phyloP scores from a whole-genome alignment of 1,140 invertebrate species.

The Ptiloglossa arizonensis region DNA sequence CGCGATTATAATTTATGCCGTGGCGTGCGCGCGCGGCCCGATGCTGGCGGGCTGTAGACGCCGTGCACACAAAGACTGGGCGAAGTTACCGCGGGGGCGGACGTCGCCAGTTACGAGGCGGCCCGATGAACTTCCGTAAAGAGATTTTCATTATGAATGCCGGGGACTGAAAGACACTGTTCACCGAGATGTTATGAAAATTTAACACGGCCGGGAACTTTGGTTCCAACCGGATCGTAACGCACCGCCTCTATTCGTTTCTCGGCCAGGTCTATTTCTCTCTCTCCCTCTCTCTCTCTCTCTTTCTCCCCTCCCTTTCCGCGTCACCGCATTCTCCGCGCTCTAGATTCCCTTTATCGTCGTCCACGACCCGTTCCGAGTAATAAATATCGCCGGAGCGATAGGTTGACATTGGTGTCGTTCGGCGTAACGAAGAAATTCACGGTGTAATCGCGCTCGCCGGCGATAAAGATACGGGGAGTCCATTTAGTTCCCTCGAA shows the following conservation, averaged over 20 bases:
- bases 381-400: constrained; percentile 27
- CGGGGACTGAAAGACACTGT: constrained; percentile 58
- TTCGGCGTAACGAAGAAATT: constrained; percentile 34
- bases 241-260: constrained; percentile 36
- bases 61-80: constrained; percentile 39
- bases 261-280: constrained; percentile 11
- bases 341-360: neutral
- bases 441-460: neutral
- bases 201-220: constrained; percentile 66
- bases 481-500: neutral
- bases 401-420: neutral
- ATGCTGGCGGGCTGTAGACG: constrained; percentile 39
- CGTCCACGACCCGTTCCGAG: constrained; percentile 17
- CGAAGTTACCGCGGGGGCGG: constrained; percentile 46
- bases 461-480: constrained; percentile 9
- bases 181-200: constrained; percentile 69
- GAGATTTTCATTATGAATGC: constrained; percentile 69
- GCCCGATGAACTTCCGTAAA: constrained; percentile 57
- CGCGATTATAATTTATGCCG: constrained; percentile 58
- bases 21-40: neutral
- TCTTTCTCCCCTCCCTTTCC: neutral
- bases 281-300: neutral
- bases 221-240: constrained; percentile 48
- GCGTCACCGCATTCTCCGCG: too few relatives aligned
- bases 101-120: constrained; percentile 25